Evolutionary conservation across 2,888 invertebrate species (phyloP).

Genomic region (Apamea epomidion): DNA sequence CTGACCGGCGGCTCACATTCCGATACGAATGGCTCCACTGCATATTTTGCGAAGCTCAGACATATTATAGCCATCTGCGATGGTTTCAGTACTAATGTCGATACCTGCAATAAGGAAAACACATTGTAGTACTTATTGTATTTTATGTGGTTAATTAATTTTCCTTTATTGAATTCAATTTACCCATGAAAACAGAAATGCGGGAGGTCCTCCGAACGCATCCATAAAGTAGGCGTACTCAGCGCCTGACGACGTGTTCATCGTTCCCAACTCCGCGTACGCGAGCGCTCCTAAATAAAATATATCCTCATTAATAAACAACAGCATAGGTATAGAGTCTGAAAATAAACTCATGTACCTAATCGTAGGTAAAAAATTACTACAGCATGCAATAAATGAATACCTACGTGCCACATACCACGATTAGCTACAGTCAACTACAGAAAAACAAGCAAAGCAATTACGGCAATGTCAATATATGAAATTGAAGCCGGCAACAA

Average conservation of each 20-base stretch:
- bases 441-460: conserved; percentile 39
- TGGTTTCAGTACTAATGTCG: conserved; percentile 97
- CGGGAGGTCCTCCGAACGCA: conserved; percentile 97
- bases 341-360: conserved; percentile 13
- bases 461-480: conserved; percentile 29
- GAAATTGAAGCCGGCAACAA: conserved; percentile 24
- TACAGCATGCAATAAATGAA: conserved; percentile 10
- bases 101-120: conserved; percentile 92
- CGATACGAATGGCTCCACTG: conserved; percentile 96
- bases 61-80: conserved; percentile 98
- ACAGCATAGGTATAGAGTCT: neutral
- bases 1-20: conserved; percentile 96
- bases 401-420: conserved; percentile 24
- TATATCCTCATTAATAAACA: conserved; percentile 11
- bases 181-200: conserved; percentile 98
- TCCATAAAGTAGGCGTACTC: conserved; percentile 99
- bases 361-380: neutral
- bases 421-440: conserved; percentile 15
- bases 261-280: conserved; percentile 98
- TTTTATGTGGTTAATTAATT: neutral
- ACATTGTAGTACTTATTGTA: neutral
- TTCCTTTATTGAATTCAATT: neutral
- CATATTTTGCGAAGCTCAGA: conserved; percentile 97
- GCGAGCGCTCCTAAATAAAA: conserved; percentile 94
- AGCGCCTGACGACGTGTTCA: conserved; percentile 98